These are phyloP conservation scores for Agonopterix alstromeriana DNA, from an alignment of 2,888 invertebrate species.

Conservation along the genomic window DNA sequence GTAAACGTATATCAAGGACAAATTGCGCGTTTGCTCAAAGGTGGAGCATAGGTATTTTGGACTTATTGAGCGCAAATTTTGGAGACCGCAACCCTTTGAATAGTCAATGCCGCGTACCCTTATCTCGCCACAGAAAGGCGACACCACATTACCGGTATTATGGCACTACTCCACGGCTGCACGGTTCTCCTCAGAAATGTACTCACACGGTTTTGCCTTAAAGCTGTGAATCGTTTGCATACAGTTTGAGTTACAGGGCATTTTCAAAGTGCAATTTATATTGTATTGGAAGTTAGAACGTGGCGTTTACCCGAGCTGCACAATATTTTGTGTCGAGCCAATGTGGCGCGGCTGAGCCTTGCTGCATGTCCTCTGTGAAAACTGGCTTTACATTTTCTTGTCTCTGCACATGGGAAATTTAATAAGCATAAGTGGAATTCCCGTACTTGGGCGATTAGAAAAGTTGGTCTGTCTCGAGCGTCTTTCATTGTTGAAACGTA, in stretches of 20 bases:
- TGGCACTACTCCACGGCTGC: slow-evolving; percentile 34
- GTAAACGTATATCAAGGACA: slow-evolving; percentile 24
- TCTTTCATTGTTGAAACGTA: slow-evolving; percentile 5
- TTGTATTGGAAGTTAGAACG: slow-evolving; percentile 72
- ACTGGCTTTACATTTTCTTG: slow-evolving; percentile 51
- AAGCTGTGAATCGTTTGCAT: slow-evolving; percentile 52
- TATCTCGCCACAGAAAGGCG: slow-evolving; percentile 75
- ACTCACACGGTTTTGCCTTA: slow-evolving; percentile 41
- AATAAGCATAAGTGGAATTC: slow-evolving; percentile 53
- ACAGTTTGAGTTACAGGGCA: slow-evolving; percentile 50
- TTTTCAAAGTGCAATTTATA: slow-evolving; percentile 76
- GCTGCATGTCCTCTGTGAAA: slow-evolving; percentile 39
- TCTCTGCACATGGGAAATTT: slow-evolving; percentile 39
- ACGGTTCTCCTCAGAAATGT: slow-evolving; percentile 30
- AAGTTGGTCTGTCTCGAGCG: slow-evolving; percentile 24
- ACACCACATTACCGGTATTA: slow-evolving; percentile 76
- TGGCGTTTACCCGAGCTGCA: slow-evolving; percentile 51
- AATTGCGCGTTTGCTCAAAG: slow-evolving; percentile 44
- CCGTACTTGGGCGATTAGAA: slow-evolving; percentile 37
- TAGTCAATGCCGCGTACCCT: slow-evolving; percentile 76
- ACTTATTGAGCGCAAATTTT: slow-evolving; percentile 75
- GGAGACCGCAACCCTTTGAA: slow-evolving; percentile 76
- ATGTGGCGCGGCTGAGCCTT: slow-evolving; percentile 52
- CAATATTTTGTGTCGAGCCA: slow-evolving; percentile 65
- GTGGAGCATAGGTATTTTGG: slow-evolving; percentile 56